Conservation (phyloP, 2,113 vertebrate species). For the Murina feae region DNA sequence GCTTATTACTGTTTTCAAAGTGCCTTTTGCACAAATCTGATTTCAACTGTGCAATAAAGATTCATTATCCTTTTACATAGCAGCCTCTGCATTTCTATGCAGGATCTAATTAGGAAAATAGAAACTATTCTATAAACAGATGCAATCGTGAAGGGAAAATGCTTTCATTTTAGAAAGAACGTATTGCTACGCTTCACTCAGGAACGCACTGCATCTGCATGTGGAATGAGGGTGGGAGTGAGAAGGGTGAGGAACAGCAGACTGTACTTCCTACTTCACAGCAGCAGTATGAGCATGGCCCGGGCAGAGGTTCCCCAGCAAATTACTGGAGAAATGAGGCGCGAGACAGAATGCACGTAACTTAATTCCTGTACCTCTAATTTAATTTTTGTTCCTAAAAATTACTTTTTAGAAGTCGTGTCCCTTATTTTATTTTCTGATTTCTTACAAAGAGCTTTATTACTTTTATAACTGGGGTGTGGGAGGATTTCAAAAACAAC, state of each 20-base stretch:
- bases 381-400: not conserved
- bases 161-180: constrained; percentile 71
- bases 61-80: constrained; percentile 81
- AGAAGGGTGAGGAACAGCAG: not conserved
- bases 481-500: not conserved
- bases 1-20: constrained; percentile 81
- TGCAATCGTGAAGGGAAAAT: constrained; percentile 75
- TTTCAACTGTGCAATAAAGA: constrained; percentile 83
- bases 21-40: constrained; percentile 83
- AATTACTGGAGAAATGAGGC: not conserved
- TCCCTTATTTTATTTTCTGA: not conserved
- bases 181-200: constrained; percentile 66
- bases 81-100: constrained; percentile 78
- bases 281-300: not conserved
- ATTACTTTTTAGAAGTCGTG: not conserved
- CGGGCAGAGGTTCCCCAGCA: not conserved
- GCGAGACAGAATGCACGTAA: not conserved
- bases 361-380: not conserved
- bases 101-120: constrained; percentile 82
- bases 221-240: not conserved
- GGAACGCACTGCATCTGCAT: constrained; percentile 36
- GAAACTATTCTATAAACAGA: constrained; percentile 81
- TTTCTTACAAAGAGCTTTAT: not conserved
- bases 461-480: not conserved
- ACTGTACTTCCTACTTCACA: not conserved